Evolutionary conservation across 2,113 vertebrate species (phyloP).

Genomic region (Rhynchomys soricoides): DNA sequence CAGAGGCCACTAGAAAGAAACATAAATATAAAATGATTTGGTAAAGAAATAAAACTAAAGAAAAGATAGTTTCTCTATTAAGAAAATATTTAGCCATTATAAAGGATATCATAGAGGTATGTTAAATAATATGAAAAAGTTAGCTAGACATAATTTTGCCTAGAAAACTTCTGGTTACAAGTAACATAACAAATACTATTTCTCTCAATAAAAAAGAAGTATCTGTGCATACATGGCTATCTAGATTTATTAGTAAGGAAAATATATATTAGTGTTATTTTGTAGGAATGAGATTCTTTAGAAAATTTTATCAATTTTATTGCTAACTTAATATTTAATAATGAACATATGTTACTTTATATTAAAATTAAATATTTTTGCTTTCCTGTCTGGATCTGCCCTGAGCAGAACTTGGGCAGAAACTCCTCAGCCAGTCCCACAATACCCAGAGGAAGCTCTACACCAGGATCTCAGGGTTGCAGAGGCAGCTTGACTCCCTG

Average conservation of each 20-base stretch:
- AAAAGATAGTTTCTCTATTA: neutral
- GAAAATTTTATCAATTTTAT: slow-evolving; percentile 21
- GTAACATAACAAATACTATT: neutral
- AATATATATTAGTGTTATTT: slow-evolving; percentile 14
- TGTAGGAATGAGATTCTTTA: neutral
- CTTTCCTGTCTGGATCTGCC: too few species aligned
- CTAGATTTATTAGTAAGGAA: neutral
- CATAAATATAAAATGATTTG: neutral
- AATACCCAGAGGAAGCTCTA: too few species aligned
- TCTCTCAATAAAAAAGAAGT: neutral
- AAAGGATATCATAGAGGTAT: neutral
- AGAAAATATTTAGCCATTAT: neutral
- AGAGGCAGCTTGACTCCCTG: too few species aligned
- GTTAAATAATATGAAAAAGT: slow-evolving; percentile 15
- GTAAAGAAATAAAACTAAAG: neutral
- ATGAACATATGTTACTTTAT: neutral
- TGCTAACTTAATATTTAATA: neutral
- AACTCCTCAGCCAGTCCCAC: too few species aligned
- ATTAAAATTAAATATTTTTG: slow-evolving; percentile 29
- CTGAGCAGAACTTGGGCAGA: too few species aligned
- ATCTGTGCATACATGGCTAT: neutral
- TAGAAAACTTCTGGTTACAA: neutral
- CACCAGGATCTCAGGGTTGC: too few species aligned
- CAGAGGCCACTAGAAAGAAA: slow-evolving; percentile 10
- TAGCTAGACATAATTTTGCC: neutral